Percentiles rank a stretch among this genome's conserved stretches.
Evolutionary conservation across 2,797 vertebrate species (phyloP).

Genomic region (Sebastes steindachneri): DNA sequence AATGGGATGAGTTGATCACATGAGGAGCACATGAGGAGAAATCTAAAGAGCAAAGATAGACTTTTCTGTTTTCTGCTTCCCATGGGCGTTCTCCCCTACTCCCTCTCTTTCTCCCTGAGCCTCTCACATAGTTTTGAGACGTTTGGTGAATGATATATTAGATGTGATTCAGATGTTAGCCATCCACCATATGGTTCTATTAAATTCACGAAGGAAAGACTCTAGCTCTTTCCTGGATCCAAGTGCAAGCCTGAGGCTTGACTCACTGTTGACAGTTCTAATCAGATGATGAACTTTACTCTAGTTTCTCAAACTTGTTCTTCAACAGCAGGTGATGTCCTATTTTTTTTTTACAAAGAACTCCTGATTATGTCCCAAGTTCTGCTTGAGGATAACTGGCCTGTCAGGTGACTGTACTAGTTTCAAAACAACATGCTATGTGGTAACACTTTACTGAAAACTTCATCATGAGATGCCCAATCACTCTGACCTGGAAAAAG

Average conservation of each 20-base stretch:
- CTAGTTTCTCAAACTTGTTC: background rate
- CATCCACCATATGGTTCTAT: constrained; percentile 30
- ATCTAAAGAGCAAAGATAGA: background rate
- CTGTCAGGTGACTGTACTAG: constrained; percentile 31
- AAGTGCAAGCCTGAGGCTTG: background rate
- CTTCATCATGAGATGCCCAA: background rate
- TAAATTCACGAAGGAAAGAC: constrained; percentile 5
- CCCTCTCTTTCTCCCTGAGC: background rate
- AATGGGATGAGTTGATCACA: background rate
- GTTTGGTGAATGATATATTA: background rate
- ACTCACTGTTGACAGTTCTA: background rate
- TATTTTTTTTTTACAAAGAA: background rate
- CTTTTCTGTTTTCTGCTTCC: background rate
- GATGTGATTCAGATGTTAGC: constrained; percentile 53
- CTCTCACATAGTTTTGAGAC: constrained; percentile 26
- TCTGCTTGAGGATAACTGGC: constrained; percentile 3
- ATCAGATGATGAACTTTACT: constrained; percentile 11
- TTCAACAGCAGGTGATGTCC: background rate
- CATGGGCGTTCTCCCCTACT: background rate
- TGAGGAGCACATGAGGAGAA: background rate
- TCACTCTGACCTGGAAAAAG: too few relatives aligned
- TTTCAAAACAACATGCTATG: constrained; percentile 30
- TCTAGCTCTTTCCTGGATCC: background rate
- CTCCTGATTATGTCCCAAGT: constrained; percentile 41
- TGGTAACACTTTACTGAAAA: constrained; percentile 13